Evolutionary conservation across 2,888 invertebrate species (phyloP).

Genomic region (Electrophaes corylata): DNA sequence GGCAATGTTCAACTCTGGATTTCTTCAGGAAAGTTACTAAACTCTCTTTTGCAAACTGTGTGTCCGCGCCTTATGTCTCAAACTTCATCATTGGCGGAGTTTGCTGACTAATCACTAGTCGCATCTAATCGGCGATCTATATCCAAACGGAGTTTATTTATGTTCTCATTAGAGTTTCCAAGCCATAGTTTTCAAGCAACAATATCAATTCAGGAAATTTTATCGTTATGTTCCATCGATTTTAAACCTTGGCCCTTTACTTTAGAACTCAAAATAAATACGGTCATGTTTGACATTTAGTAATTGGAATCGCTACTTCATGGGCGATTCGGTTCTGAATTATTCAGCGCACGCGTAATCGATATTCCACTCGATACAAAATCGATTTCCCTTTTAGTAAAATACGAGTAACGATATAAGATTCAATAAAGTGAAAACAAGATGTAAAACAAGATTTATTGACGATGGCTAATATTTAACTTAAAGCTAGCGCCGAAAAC

Average conservation of each 20-base stretch:
- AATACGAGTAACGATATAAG: slow-evolving; percentile 23
- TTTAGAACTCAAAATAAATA: slow-evolving; percentile 12
- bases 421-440: slow-evolving; percentile 23
- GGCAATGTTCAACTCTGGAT: too few relatives aligned
- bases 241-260: slow-evolving; percentile 12
- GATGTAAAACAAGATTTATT: slow-evolving; percentile 22
- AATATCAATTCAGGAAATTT: slow-evolving; percentile 36
- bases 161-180: slow-evolving; percentile 44
- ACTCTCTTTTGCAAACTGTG: too few relatives aligned
- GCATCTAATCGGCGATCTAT: slow-evolving; percentile 30
- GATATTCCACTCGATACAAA: slow-evolving; percentile 59
- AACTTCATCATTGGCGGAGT: slow-evolving; percentile 3
- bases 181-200: slow-evolving; percentile 37
- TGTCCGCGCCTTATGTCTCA: too few relatives aligned
- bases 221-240: slow-evolving; percentile 27
- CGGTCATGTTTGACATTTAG: slow-evolving; percentile 26
- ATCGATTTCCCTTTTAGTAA: slow-evolving; percentile 52
- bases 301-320: slow-evolving; percentile 39
- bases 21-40: too few relatives aligned
- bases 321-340: slow-evolving; percentile 49
- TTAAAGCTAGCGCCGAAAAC: not conserved
- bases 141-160: slow-evolving; percentile 37
- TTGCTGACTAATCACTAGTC: slow-evolving; percentile 18
- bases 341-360: slow-evolving; percentile 58
- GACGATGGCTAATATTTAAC: slow-evolving; percentile 4